A percentile compares a stretch with the other conserved stretches of the same genome.
Evolutionary conservation across 1,140 invertebrate species (phyloP).

Genomic region (Mizuhopecten yessoensis): DNA sequence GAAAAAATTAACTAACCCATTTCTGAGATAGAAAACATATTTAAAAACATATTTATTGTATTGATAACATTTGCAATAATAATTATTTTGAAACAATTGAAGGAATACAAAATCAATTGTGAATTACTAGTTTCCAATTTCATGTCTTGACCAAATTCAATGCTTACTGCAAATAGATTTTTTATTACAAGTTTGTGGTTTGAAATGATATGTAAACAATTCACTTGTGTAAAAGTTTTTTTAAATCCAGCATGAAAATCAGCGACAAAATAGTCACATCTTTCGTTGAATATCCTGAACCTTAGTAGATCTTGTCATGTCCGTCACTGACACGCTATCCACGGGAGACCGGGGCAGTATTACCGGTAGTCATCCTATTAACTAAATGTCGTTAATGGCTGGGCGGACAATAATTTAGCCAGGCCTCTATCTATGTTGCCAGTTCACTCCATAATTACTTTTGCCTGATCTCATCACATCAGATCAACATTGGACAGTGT

Average conservation of each 20-base stretch:
- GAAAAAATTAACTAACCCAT: too few species aligned
- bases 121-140: too few species aligned
- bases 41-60: too few species aligned
- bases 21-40: too few species aligned
- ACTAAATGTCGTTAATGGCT: background rate
- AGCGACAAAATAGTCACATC: background rate
- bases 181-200: too few species aligned
- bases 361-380: background rate
- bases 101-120: too few species aligned
- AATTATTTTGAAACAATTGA: too few species aligned
- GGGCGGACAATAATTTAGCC: background rate
- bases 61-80: too few species aligned
- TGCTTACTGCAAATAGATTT: too few species aligned
- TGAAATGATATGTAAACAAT: too few species aligned
- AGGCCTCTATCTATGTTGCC: background rate
- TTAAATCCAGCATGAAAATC: background rate
- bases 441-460: background rate
- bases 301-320: background rate
- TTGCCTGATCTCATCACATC: constrained; percentile 14
- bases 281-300: background rate
- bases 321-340: background rate
- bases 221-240: too few species aligned
- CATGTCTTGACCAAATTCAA: too few species aligned
- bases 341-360: background rate
- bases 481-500: background rate